These are phyloP conservation scores for Brienomyrus brachyistius DNA, from an alignment of 2,113 vertebrate species.

Conservation along the genomic window DNA sequence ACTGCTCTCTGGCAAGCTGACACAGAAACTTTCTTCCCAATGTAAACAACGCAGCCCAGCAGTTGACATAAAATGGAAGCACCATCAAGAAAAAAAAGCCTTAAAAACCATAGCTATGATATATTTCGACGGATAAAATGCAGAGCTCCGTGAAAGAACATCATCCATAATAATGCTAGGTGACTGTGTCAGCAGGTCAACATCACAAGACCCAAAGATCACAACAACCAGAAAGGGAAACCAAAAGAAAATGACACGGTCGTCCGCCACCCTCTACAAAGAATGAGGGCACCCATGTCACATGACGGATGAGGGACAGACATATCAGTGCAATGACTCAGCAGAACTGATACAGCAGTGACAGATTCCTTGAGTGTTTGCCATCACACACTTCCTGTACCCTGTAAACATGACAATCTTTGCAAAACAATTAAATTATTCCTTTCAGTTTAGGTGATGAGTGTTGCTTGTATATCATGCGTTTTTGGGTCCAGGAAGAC, in stretches of 20 bases:
- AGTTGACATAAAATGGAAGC: neutral
- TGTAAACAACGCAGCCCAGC: neutral
- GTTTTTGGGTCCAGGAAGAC: neutral
- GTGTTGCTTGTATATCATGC: neutral
- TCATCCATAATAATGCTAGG: neutral
- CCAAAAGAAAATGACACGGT: neutral
- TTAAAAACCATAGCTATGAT: neutral
- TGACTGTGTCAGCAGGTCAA: neutral
- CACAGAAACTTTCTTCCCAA: neutral
- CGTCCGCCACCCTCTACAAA: neutral
- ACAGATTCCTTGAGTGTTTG: neutral
- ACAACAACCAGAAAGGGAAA: neutral
- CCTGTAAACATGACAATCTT: neutral
- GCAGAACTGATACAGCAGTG: neutral
- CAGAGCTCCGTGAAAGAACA: neutral
- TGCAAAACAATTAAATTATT: neutral
- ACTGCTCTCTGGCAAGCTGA: neutral
- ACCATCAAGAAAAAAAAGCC: neutral
- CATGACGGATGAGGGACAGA: neutral
- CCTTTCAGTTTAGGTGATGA: neutral
- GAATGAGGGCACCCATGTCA: neutral
- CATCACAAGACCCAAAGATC: neutral
- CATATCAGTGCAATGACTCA: neutral
- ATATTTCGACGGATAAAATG: neutral
- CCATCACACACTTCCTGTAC: neutral